A percentile compares a stretch with the other conserved stretches of the same genome.
Conservation (phyloP, 2,113 vertebrate species). For the Abramis brama region DNA sequence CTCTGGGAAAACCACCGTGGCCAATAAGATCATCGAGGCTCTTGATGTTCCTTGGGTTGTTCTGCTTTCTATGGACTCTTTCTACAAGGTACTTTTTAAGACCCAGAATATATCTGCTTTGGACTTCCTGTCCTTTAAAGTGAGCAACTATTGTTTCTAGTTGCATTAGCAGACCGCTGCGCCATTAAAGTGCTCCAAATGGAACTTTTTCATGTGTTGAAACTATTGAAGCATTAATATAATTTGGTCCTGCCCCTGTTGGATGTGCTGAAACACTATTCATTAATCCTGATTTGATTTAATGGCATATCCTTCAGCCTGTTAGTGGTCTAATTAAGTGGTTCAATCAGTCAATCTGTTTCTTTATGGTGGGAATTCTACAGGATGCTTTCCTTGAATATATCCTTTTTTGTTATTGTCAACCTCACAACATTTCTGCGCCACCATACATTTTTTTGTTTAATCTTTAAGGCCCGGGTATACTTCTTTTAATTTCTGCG, state of each 20-base stretch:
- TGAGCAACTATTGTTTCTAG: not conserved
- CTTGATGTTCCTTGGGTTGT: conserved; percentile 91
- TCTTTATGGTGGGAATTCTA: not conserved
- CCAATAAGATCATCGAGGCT: conserved; percentile 89
- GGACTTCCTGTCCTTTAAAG: not conserved
- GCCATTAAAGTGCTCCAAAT: not conserved
- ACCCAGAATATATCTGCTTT: not conserved
- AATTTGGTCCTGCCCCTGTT: not conserved
- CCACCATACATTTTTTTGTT: not conserved
- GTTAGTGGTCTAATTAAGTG: conserved; percentile 33
- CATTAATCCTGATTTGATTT: conserved; percentile 22
- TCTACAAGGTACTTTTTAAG: conserved; percentile 82
- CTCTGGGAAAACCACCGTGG: conserved; percentile 89
- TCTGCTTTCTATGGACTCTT: conserved; percentile 90
- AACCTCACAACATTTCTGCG: not conserved
- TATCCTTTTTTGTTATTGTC: not conserved
- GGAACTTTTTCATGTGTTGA: conserved; percentile 20
- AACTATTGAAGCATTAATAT: conserved; percentile 20
- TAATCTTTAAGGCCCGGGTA: not conserved
- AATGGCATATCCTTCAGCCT: conserved; percentile 21
- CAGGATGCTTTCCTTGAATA: not conserved
- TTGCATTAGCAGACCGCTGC: not conserved
- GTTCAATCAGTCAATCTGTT: not conserved
- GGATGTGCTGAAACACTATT: not conserved
- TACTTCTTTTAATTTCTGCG: too few species aligned